Base-by-base conservation (phyloP, 2,797 vertebrate genomes). In the Hydrophis major region DNA sequence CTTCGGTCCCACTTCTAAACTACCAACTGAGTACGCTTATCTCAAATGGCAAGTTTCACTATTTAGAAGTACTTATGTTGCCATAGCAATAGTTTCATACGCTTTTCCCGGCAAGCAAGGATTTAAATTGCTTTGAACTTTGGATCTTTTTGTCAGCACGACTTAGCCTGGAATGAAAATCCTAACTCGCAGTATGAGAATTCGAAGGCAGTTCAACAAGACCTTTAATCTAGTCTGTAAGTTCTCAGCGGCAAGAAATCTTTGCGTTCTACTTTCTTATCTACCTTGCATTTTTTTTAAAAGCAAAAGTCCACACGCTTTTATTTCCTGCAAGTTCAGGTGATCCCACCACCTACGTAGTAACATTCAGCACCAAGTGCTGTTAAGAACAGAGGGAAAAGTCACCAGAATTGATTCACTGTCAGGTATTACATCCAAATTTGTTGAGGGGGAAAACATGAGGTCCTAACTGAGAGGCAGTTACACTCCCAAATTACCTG, bases 11-110 rank as follows among this genome's bases (percentile, higher is more conserved):
- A 57, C 14, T 69, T 90, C 92, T 92, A 27, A 94, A 92, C 0
- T 0, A 89, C 95, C 93, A 95, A 92, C 94, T 91, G 42, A 74
- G 8, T 88, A 94, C 92, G 92, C 94, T 74, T 12, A 61, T 88
- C 95, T 94, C 91, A 94, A 92, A 90, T 86, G 92, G 89, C 56
- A 94, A 78, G 95, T 93, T 92, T 96, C 96, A 95, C 96, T 93
- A 93, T 89, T 96, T 95, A 91, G 89, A 95, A 96, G 96, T 94
- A 95, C 37, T 97, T 97, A 96, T 91, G 95, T 97, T 96, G 96
- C 96, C 95, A 96, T 95, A 94, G 96, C 91, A 95, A 92, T 95
- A 94, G 91, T 57, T 96, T 94, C 69, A 87, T 92, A 78, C 91
- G 90, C 94, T 96, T 95, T 96, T 92, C 89, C 90, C 91, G 93